phyloP scores from a whole-genome alignment of 1,140 invertebrate species.

The Euschistus heros region DNA sequence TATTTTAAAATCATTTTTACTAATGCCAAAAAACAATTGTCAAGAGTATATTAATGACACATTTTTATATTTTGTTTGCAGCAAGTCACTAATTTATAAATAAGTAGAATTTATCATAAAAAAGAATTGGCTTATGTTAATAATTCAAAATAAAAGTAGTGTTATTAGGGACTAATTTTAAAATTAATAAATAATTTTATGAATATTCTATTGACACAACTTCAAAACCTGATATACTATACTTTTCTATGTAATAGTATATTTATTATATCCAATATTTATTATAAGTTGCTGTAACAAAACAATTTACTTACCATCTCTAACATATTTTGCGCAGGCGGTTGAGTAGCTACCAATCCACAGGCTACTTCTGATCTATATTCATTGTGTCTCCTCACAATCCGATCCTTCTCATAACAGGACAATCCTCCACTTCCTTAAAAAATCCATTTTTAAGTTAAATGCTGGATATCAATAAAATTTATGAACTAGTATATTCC shows the following conservation, averaged over 20 bases:
- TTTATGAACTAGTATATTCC: neutral
- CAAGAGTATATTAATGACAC: too few species aligned
- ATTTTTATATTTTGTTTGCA: too few species aligned
- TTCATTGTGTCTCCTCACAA: conserved; percentile 67
- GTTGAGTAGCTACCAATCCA: conserved; percentile 58
- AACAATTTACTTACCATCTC: conserved; percentile 50
- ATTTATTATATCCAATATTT: neutral
- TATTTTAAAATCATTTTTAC: too few species aligned
- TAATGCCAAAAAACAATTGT: too few species aligned
- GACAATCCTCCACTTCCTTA: conserved; percentile 53
- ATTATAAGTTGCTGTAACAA: too few species aligned
- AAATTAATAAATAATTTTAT: too few species aligned
- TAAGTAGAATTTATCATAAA: too few species aligned
- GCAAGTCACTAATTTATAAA: too few species aligned
- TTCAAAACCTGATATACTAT: neutral
- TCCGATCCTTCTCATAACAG: conserved; percentile 56
- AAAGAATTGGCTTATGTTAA: too few species aligned
- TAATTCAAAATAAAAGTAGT: too few species aligned
- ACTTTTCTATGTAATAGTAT: neutral
- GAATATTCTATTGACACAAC: neutral
- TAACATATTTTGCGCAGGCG: conserved; percentile 68
- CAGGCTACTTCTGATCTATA: conserved; percentile 65
- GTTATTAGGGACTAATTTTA: too few species aligned
- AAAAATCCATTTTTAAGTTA: conserved; percentile 27
- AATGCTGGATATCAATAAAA: neutral